These are phyloP conservation scores for Cuniculus paca DNA, from an alignment of 2,797 vertebrate genomes.

Conservation along the genomic window DNA sequence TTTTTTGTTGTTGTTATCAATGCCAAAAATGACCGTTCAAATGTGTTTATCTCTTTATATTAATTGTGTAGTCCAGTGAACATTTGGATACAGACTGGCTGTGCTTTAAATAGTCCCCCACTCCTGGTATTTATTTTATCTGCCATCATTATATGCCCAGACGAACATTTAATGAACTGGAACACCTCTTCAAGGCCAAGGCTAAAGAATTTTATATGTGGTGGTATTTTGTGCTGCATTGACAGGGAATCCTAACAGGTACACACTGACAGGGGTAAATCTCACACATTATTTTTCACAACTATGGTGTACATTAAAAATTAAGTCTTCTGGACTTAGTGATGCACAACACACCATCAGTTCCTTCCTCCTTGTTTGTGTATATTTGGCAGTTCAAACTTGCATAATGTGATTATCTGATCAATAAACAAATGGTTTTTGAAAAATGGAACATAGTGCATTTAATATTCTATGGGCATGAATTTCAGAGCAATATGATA, in stretches of 20 bases:
- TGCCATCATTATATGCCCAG: not conserved
- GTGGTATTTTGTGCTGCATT: not conserved
- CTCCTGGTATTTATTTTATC: not conserved
- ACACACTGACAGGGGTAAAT: not conserved
- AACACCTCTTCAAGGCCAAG: not conserved
- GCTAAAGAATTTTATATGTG: not conserved
- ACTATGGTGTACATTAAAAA: not conserved
- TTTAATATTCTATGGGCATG: conserved; percentile 64
- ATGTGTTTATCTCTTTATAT: no score
- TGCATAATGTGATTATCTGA: conserved; percentile 55
- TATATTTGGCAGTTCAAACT: conserved; percentile 28
- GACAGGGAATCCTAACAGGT: not conserved
- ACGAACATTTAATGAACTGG: not conserved
- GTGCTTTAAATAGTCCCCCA: not conserved
- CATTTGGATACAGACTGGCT: not conserved
- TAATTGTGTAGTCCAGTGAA: not conserved
- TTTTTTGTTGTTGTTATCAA: not conserved
- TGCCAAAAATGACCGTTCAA: not conserved
- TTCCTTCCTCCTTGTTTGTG: conserved; percentile 45
- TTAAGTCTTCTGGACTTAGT: not conserved
- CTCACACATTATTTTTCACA: not conserved
- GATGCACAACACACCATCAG: not conserved
- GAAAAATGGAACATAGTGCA: conserved; percentile 55
- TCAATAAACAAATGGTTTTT: conserved; percentile 69
- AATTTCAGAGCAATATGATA: conserved; percentile 38